Evolutionary conservation across 92 coral and sea anemone species (phyloP), one percentile per base, ranked within the genome.

Genomic region (Heteractis magnifica): DNA sequence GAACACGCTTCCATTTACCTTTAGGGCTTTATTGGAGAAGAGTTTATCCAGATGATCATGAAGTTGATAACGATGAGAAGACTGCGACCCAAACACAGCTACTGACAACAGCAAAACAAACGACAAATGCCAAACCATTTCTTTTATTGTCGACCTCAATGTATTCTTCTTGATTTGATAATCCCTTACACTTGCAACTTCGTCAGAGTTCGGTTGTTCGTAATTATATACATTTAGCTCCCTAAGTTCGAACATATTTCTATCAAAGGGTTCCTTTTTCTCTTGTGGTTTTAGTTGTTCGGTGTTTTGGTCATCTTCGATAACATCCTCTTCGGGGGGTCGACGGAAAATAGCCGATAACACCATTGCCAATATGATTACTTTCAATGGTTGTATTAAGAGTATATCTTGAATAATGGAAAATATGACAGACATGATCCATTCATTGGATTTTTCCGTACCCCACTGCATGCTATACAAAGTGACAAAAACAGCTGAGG

Each of bases 381-480:
- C 91, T 77, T 93, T 93, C 10, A 93, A 65, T 6, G 97, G 97
- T 77, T 93, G 97, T 9, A 93, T 12, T 6, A 93, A 72, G 50
- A 93, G 83, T 21, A 93, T 91, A 48, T 93, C 97, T 58, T 93
- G 97, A 58, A 92, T 84, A 51, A 93, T 77, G 3, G 97, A 91
- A 1, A 93, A 52, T 60, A 87, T 59, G 15, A 93, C 93, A 0
- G 94, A 93, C 3, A 76, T 60, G 18, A 93, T 88, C 97, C 97
- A 93, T 48, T 79, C 84, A 76, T 89, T 89, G 3, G 97, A 93
- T 79, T 93, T 91, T 15, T 93, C 94, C 26, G 90, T 93, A 13
- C 97, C 94, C 97, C 97, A 93, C 76, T 84, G 84, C 97, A 93
- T 93, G 79, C 92, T 88, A 78, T 93, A 93, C 72, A 89, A 90